phyloP scores from a whole-genome alignment of 2,888 invertebrate species.

The Drosophila macrospina region DNA sequence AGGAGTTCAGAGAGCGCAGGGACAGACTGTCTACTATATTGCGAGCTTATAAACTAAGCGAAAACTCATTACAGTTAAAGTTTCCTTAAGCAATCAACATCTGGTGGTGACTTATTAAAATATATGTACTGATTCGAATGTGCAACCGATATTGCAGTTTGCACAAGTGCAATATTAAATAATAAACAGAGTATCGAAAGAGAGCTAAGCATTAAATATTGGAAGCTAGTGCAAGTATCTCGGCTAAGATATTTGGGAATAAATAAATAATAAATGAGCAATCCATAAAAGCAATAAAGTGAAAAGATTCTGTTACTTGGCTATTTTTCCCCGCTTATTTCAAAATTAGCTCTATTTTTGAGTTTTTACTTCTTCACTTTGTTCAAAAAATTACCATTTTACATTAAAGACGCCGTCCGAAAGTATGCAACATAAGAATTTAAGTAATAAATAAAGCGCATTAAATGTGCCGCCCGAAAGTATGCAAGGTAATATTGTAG shows the following conservation, averaged over 20 bases:
- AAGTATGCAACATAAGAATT: neutral
- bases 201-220: no score
- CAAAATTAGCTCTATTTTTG: no score
- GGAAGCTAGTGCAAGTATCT: no score
- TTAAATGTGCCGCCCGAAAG: neutral
- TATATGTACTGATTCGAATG: neutral
- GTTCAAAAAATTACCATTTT: no score
- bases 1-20: neutral
- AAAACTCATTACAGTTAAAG: slow-evolving; percentile 28
- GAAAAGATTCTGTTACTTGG: no score
- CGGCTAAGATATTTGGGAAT: no score
- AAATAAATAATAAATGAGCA: no score
- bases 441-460: neutral
- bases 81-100: slow-evolving; percentile 9
- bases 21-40: neutral
- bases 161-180: slow-evolving; percentile 16
- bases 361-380: no score
- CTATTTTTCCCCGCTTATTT: no score
- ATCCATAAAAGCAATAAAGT: no score
- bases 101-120: slow-evolving; percentile 12
- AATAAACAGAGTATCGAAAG: slow-evolving; percentile 21
- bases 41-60: slow-evolving; percentile 11
- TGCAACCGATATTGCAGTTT: slow-evolving; percentile 18
- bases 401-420: neutral
- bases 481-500: no score